phyloP scores from a whole-genome alignment of 2,113 vertebrate species.

The Sander vitreus region DNA sequence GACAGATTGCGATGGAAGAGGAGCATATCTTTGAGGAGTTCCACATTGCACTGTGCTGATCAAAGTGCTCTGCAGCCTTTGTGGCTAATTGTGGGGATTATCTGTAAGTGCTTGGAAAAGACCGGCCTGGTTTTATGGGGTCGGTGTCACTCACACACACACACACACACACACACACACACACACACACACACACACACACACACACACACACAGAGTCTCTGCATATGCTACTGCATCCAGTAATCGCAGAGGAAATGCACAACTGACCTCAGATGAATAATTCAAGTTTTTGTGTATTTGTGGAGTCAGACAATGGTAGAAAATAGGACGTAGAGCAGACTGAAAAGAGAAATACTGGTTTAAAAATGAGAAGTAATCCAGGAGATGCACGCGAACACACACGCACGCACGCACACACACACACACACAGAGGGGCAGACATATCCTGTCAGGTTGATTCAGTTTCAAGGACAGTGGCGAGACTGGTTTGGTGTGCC shows the following conservation, averaged over 20 bases:
- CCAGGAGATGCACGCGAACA: slow-evolving; percentile 48
- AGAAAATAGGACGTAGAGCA: slow-evolving; percentile 34
- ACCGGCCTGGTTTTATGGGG: slow-evolving; percentile 75
- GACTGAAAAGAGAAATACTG: slow-evolving; percentile 50
- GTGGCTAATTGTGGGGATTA: slow-evolving; percentile 87
- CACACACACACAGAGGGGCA: slow-evolving; percentile 43
- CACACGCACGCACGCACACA: slow-evolving; percentile 25
- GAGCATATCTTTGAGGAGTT: slow-evolving; percentile 80
- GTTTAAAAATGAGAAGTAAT: slow-evolving; percentile 31
- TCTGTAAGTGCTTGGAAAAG: slow-evolving; percentile 83
- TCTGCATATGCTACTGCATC: slow-evolving; percentile 30
- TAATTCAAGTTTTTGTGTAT: slow-evolving; percentile 42
- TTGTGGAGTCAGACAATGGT: slow-evolving; percentile 31
- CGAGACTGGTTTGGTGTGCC: slow-evolving; percentile 66
- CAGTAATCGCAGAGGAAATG: slow-evolving; percentile 23
- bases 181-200: slow-evolving; percentile 12
- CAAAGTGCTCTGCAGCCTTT: slow-evolving; percentile 83
- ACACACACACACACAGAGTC: slow-evolving; percentile 3
- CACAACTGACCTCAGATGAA: slow-evolving; percentile 47
- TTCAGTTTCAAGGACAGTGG: slow-evolving; percentile 80
- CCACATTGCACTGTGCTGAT: slow-evolving; percentile 80
- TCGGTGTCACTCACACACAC: slow-evolving; percentile 41
- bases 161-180: slow-evolving; percentile 14
- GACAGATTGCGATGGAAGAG: slow-evolving; percentile 69
- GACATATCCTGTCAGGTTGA: slow-evolving; percentile 77